Evolutionary conservation across 2,113 vertebrate genomes (phyloP).

Genomic region (Bagarius yarrelli): DNA sequence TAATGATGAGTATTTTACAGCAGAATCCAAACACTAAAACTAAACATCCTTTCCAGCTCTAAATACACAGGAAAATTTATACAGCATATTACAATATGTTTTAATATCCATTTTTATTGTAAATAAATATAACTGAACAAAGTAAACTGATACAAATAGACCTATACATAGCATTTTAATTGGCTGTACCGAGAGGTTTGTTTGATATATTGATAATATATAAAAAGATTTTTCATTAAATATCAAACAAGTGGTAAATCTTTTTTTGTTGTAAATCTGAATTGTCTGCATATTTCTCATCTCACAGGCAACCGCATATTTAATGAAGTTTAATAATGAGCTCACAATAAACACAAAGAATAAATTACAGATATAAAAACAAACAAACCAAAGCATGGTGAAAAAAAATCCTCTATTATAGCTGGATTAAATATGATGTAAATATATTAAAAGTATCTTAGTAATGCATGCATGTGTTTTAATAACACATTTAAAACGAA

Average conservation of each 20-base stretch:
- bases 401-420: neutral
- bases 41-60: no score
- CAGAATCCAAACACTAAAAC: neutral
- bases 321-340: slow-evolving; percentile 3
- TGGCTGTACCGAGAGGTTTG: neutral
- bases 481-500: neutral
- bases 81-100: no score
- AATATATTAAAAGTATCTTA: neutral
- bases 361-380: neutral
- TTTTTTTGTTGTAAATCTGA: neutral
- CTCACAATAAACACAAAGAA: neutral
- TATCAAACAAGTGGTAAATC: neutral
- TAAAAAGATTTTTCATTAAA: neutral
- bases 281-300: neutral
- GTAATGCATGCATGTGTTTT: neutral
- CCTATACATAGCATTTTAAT: neutral
- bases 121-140: no score
- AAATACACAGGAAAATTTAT: neutral
- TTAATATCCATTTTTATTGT: no score
- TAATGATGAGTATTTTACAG: neutral
- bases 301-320: slow-evolving; percentile 4
- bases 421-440: neutral
- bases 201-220: neutral
- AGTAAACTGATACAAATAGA: neutral
- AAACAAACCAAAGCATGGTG: neutral